Base-by-base conservation (phyloP, 2,888 invertebrate genomes). In the Maniola hyperantus region DNA sequence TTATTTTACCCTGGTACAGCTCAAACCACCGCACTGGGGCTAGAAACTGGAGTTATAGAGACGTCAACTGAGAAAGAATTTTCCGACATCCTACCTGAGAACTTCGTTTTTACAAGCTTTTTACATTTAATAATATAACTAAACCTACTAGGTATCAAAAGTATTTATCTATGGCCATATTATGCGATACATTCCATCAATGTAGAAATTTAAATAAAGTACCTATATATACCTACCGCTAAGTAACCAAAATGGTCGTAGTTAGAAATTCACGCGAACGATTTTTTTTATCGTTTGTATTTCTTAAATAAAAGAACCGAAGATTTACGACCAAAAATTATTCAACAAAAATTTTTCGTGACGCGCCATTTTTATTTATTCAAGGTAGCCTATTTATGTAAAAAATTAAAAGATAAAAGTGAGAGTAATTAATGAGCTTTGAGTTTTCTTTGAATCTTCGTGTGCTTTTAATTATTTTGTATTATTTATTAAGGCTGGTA, bases 311-410 rank as follows among this genome's bases (percentile, higher is more conserved):
- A 50, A 20, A 20, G n/a, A 44, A 59, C 46, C 61, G 44, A 62
- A 58, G 61, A 65, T 53, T 44, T 6, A 68, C 57, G 18, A 15
- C 36, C 33, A 72, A 63, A 66, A 62, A 66, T 67, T 72, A 68
- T 69, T 66, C 51, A 54, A 65, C 66, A 63, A 57, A 68, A 64
- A 65, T 67, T 71, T 61, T 71, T 69, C 66, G 51, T 65, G 71
- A 72, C 64, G 67, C 62, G 54, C 64, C 68, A 60, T 63, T 65
- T 69, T 71, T 71, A 65, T 71, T 71, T 72, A 66, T 65, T 68
- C 70, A 70, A 70, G 63, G 66, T 54, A 42, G 64, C 46, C 62
- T 64, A 70, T n/a, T 67, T 63, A 63, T 53, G 33, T 53, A 34
- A 36, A 20, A 53, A 51, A 67, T 64, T 64, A 53, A 51, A 62